Conservation (phyloP, 2,888 invertebrate genomes). For the Hirtodrosophila trivittata region DNA sequence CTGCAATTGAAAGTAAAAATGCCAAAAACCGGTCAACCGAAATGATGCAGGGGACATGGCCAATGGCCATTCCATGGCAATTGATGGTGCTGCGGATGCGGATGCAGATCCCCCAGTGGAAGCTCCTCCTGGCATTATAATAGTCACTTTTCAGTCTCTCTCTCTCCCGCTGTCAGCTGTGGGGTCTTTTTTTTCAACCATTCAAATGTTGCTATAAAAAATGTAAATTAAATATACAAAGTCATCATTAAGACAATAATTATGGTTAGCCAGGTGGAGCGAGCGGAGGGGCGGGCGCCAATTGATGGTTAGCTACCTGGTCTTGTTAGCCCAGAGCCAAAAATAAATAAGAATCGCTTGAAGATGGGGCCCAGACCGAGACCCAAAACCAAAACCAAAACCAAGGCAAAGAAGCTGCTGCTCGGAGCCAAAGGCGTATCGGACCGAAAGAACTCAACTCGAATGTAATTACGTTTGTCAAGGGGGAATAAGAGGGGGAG, state of each 20-base stretch:
- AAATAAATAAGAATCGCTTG: not conserved
- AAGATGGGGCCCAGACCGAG: conserved; percentile 10
- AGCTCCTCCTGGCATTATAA: conserved; percentile 8
- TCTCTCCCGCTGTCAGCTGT: too few species aligned
- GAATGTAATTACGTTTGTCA: conserved; percentile 41
- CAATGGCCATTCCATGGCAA: too few species aligned
- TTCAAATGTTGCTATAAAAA: conserved; percentile 4
- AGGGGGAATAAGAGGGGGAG: not conserved
- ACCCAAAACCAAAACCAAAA: conserved; percentile 20
- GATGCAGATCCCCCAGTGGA: not conserved
- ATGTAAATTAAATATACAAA: conserved; percentile 36
- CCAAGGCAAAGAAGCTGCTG: conserved; percentile 11
- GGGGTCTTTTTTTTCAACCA: not conserved
- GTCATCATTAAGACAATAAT: conserved; percentile 27
- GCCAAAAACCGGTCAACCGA: conserved; percentile 50
- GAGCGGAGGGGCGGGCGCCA: not conserved
- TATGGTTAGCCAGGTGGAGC: conserved; percentile 10
- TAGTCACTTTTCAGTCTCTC: too few species aligned
- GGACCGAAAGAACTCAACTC: conserved; percentile 44
- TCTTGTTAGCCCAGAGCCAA: conserved; percentile 27
- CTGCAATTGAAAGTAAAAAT: conserved; percentile 68
- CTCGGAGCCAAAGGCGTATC: conserved; percentile 47
- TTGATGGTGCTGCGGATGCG: not conserved
- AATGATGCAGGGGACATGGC: conserved; percentile 25
- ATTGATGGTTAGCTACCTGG: conserved; percentile 18